phyloP scores from a whole-genome alignment of 2,113 vertebrate genomes.

The Synodontis membranacea region DNA sequence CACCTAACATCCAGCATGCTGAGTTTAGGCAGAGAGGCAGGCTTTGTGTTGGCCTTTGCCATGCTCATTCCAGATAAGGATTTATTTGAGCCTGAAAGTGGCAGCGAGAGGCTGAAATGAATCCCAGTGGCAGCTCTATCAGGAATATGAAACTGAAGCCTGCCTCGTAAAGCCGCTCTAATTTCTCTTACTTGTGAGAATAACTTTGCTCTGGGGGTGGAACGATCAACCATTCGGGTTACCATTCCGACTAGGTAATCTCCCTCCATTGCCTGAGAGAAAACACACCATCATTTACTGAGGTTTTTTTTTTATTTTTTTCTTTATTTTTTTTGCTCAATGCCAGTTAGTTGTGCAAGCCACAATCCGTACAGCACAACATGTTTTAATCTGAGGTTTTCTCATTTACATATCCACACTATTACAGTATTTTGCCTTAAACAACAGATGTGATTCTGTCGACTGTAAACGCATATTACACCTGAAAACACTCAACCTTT shows the following conservation, averaged over 20 bases:
- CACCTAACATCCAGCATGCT: slow-evolving; percentile 55
- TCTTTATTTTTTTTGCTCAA: not conserved
- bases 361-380: not conserved
- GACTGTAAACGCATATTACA: not conserved
- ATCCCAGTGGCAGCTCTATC: not conserved
- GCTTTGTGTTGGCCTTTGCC: slow-evolving; percentile 28
- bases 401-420: not conserved
- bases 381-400: not conserved
- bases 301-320: not conserved
- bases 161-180: slow-evolving; percentile 51
- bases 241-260: slow-evolving; percentile 86
- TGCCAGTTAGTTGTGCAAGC: not conserved
- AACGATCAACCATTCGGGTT: slow-evolving; percentile 85
- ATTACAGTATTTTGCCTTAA: not conserved
- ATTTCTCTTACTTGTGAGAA: slow-evolving; percentile 86
- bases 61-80: slow-evolving; percentile 21
- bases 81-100: slow-evolving; percentile 32
- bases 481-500: not conserved
- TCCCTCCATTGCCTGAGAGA: slow-evolving; percentile 85
- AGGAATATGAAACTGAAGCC: slow-evolving; percentile 44
- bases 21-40: slow-evolving; percentile 57
- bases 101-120: slow-evolving; percentile 31
- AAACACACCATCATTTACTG: slow-evolving; percentile 60
- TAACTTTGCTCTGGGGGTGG: slow-evolving; percentile 83
- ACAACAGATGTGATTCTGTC: not conserved